phyloP scores from a whole-genome alignment of 2,888 invertebrate species.

The Tetragonisca angustula region DNA sequence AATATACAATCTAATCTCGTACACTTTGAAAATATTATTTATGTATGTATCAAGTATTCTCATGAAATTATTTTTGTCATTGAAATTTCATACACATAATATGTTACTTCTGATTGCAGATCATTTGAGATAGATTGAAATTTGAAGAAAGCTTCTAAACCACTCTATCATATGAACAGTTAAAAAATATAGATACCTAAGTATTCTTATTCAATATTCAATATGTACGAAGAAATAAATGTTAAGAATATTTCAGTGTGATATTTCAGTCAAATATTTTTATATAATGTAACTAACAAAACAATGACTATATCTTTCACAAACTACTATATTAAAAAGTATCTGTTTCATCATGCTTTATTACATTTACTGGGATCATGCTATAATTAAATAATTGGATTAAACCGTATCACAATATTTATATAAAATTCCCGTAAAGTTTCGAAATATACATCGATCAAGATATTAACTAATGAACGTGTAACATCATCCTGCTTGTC shows the following conservation, averaged over 20 bases:
- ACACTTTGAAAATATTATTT: conserved; percentile 62
- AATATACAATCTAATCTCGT: conserved; percentile 51
- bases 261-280: conserved; percentile 44
- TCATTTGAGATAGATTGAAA: conserved; percentile 28
- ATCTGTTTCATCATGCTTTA: conserved; percentile 28
- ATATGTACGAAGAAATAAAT: conserved; percentile 32
- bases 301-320: conserved; percentile 26
- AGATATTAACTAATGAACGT: conserved; percentile 34
- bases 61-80: conserved; percentile 41
- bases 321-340: conserved; percentile 31
- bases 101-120: conserved; percentile 20
- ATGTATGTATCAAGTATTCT: conserved; percentile 29
- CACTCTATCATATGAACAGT: conserved; percentile 51
- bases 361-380: conserved; percentile 41
- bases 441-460: conserved; percentile 21
- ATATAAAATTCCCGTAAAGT: conserved; percentile 38
- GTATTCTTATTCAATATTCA: conserved; percentile 28
- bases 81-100: conserved; percentile 6
- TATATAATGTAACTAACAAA: conserved; percentile 42
- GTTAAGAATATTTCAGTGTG: conserved; percentile 23
- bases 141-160: conserved; percentile 22
- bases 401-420: conserved; percentile 56
- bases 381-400: conserved; percentile 52
- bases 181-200: conserved; percentile 47
- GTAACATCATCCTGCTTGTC: conserved; percentile 3